Conservation (phyloP, 2,797 vertebrate genomes). For the Enteromius radiatus region DNA sequence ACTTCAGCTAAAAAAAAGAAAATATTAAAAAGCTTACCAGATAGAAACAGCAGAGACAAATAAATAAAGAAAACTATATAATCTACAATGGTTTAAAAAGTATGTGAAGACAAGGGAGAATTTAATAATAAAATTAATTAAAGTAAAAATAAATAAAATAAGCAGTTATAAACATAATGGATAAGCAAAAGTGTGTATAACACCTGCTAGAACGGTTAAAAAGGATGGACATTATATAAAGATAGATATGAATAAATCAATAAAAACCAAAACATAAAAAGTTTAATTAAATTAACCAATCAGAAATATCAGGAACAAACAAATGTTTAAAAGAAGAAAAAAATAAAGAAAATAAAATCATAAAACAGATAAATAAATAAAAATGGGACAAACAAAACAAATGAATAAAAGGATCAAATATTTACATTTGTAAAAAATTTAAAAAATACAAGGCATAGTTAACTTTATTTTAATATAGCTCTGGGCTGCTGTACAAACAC, state of each 20-base stretch:
- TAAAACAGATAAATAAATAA: no score
- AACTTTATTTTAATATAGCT: no score
- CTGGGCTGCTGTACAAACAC: not conserved
- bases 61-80: not conserved
- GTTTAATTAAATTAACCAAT: not conserved
- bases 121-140: no score
- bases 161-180: not conserved
- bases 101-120: not conserved
- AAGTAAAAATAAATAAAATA: not conserved
- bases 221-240: no score
- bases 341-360: no score
- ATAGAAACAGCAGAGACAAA: not conserved
- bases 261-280: no score
- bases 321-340: not conserved
- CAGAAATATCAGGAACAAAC: not conserved
- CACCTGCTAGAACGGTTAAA: no score
- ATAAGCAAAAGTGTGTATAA: not conserved
- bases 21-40: not conserved
- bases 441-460: no score
- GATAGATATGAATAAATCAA: no score
- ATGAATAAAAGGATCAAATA: not conserved
- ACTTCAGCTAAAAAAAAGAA: not conserved
- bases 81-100: not conserved
- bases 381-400: not conserved
- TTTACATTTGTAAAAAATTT: no score